These are phyloP conservation scores for Threskiornis aethiopicus DNA, from an alignment of 2,797 vertebrate genomes.

Conservation along the genomic window DNA sequence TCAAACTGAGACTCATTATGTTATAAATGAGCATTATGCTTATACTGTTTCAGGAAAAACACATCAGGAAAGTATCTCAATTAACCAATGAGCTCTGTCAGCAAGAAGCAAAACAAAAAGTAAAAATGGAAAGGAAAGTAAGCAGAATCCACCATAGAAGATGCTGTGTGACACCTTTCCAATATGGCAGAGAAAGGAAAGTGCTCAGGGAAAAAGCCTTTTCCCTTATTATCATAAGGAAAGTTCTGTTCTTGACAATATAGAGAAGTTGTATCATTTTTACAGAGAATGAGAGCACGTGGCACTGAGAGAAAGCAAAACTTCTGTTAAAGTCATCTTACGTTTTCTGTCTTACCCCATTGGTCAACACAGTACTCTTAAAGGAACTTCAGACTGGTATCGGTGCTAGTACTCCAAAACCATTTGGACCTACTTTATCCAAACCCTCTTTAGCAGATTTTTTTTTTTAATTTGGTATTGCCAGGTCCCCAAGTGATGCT, in stretches of 20 bases:
- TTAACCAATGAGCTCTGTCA: background rate
- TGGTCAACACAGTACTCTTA: background rate
- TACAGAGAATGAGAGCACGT: fast-evolving
- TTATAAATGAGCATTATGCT: background rate
- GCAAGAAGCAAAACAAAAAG: background rate
- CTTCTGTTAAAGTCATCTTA: background rate
- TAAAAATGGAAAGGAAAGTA: background rate
- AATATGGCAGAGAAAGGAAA: background rate
- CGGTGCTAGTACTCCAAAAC: background rate
- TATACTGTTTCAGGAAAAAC: background rate
- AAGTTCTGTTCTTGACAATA: background rate
- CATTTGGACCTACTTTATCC: background rate
- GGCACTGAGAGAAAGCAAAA: background rate
- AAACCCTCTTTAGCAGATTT: background rate
- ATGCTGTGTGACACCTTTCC: background rate
- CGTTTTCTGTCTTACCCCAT: background rate
- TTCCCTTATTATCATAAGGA: background rate
- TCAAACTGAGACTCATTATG: background rate
- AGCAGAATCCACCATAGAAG: background rate
- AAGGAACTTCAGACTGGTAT: background rate
- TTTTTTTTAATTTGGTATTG: background rate
- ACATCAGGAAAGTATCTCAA: background rate
- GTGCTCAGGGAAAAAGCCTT: background rate
- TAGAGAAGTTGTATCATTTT: background rate
- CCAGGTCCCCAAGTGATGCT: background rate